Conservation (phyloP, 2,888 invertebrate genomes). For the Ganaspis brasiliensis region DNA sequence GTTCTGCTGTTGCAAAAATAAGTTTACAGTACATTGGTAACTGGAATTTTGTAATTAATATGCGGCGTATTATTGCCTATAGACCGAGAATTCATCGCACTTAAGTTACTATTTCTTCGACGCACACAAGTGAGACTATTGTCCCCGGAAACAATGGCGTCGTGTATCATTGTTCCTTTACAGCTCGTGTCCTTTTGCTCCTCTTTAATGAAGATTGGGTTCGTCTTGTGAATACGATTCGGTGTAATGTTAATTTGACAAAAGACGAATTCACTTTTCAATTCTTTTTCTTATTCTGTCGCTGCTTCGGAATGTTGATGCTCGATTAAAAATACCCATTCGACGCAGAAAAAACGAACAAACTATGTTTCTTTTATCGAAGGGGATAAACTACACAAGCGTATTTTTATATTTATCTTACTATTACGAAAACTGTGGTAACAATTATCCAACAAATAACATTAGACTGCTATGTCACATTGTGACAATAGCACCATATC, state of each 20-base stretch:
- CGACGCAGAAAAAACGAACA: neutral
- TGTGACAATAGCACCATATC: too few species aligned
- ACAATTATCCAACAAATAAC: too few species aligned
- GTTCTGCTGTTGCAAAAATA: neutral
- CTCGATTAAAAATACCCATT: neutral
- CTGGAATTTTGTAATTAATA: conserved; percentile 1
- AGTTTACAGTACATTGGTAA: conserved; percentile 8
- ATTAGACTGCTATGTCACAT: too few species aligned
- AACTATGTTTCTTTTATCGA: too few species aligned
- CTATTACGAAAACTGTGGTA: too few species aligned
- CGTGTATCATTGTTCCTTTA: conserved; percentile 71
- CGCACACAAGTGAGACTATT: conserved; percentile 59
- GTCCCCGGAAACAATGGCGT: conserved; percentile 69
- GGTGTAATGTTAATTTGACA: conserved; percentile 47
- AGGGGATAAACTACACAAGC: too few species aligned
- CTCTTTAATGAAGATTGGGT: conserved; percentile 58
- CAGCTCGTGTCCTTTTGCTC: conserved; percentile 54
- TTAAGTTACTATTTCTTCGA: conserved; percentile 9
- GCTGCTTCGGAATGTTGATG: neutral
- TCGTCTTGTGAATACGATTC: conserved; percentile 35
- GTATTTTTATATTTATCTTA: too few species aligned
- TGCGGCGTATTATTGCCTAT: conserved; percentile 5
- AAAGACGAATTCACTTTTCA: conserved; percentile 32
- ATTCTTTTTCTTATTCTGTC: conserved; percentile 36
- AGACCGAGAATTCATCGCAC: conserved; percentile 8